Evolutionary conservation across 2,797 vertebrate genomes (phyloP), one percentile per base, ranked within the genome.

Genomic region (Sphenopsis melanotis): DNA sequence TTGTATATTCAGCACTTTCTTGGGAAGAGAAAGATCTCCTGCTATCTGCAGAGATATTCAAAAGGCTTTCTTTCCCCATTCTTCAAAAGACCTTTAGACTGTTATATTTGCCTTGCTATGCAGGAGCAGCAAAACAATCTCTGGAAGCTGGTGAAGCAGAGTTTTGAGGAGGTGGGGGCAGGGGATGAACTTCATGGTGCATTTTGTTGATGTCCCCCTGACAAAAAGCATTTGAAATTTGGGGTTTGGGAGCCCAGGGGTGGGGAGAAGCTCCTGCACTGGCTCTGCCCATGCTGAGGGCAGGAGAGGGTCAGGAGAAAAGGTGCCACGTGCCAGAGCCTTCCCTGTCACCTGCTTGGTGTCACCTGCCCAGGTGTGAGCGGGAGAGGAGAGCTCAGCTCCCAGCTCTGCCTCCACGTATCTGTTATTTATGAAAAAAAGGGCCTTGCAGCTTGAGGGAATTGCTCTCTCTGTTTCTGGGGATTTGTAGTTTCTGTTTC

Each of bases 161-260:
- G 6, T 17, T 80, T 64, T 23, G 16, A 53, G 42, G 61, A 34
- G 16, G 3, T 37, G 23, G 16, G 44, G 29, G 20, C 12, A 77
- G 13, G 1, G 14, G 10, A 1, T 42, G 14, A 53, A 26, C 1
- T 21, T n/a, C 3, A 5, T 14, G 18, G 6, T 65, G 44, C 4
- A 3, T 47, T 83, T 56, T 61, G 10, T 27, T 39, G 16, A 6
- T 46, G 18, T n/a, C 21, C 7, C 16, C 1, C 2, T 56, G 23
- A 11, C 4, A 68, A 64, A 34, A 0, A 3, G 8, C 2, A 16
- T 27, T 83, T 53, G 2, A 50, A 24, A 2, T 4, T 50, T 8
- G 29, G 27, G 7, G 5, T 20, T 59, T 15, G 18, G 36, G 20
- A 60, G 4, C 10, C 15, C 20, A 15, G 5, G 30, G 29, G 1